Evolutionary conservation across 2,888 invertebrate species (phyloP).

Genomic region (Galerucella calmariensis): DNA sequence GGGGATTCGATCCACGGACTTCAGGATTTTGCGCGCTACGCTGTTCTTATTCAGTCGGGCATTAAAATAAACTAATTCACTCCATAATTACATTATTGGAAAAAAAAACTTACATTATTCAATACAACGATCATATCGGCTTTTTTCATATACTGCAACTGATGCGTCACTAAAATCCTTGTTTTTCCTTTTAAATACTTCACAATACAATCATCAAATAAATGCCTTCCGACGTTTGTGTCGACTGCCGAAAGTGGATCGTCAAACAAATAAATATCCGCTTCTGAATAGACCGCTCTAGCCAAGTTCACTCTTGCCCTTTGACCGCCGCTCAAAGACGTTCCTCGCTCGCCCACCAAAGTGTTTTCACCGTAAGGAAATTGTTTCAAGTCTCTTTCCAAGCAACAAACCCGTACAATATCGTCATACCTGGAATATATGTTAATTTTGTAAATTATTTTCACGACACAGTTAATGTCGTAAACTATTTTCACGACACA

Average conservation of each 20-base stretch:
- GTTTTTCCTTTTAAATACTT: constrained; percentile 71
- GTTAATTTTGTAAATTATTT: neutral
- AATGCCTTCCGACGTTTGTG: constrained; percentile 77
- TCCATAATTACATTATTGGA: neutral
- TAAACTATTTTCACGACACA: neutral
- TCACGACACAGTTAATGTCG: neutral
- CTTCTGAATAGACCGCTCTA: constrained; percentile 80
- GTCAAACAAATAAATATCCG: constrained; percentile 81
- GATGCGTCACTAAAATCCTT: constrained; percentile 85
- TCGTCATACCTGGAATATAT: constrained; percentile 55
- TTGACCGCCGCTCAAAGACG: constrained; percentile 84
- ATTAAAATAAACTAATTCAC: no score
- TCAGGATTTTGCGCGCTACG: no score
- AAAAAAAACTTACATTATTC: constrained; percentile 67
- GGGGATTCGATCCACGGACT: no score
- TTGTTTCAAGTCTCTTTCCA: constrained; percentile 76
- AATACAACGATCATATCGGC: constrained; percentile 76
- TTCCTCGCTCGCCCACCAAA: constrained; percentile 82
- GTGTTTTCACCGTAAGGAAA: constrained; percentile 80
- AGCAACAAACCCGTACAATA: constrained; percentile 73
- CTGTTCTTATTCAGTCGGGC: no score
- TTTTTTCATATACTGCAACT: constrained; percentile 79
- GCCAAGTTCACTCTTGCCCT: constrained; percentile 83
- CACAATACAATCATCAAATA: constrained; percentile 79
- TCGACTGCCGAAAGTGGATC: constrained; percentile 87